Conservation (phyloP, 2,113 vertebrate species). For the Camelus dromedarius region DNA sequence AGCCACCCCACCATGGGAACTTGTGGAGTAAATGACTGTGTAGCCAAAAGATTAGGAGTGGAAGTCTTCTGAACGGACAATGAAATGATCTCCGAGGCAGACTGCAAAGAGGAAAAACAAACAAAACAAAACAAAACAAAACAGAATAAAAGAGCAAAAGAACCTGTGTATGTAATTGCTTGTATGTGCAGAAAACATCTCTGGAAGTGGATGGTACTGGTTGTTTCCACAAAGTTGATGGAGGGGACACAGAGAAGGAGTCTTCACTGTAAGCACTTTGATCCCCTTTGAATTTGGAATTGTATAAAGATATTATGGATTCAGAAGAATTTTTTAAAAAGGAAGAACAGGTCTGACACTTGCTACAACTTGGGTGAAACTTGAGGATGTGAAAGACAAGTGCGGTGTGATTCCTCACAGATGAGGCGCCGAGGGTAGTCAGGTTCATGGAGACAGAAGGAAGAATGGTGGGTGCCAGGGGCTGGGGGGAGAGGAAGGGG, state of each 20-base stretch:
- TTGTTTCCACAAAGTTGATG: background rate
- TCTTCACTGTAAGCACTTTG: background rate
- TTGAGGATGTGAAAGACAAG: background rate
- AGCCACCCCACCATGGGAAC: background rate
- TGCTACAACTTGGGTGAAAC: background rate
- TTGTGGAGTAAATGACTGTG: background rate
- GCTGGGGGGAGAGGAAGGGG: no score
- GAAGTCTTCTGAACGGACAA: background rate
- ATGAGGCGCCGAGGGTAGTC: fast-evolving
- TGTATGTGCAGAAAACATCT: background rate
- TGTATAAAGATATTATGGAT: background rate
- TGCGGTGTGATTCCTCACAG: background rate
- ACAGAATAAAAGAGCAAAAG: background rate
- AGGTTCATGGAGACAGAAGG: background rate
- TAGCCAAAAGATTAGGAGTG: background rate
- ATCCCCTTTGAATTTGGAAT: background rate
- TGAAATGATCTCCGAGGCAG: background rate
- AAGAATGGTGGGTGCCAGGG: background rate
- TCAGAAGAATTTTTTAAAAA: background rate
- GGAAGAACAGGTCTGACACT: background rate
- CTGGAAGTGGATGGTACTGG: background rate
- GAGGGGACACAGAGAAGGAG: background rate
- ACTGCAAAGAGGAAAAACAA: background rate
- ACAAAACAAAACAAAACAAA: background rate
- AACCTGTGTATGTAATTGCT: background rate